Base-by-base conservation (phyloP, 2,888 invertebrate genomes). In the Eupithecia exiguata region DNA sequence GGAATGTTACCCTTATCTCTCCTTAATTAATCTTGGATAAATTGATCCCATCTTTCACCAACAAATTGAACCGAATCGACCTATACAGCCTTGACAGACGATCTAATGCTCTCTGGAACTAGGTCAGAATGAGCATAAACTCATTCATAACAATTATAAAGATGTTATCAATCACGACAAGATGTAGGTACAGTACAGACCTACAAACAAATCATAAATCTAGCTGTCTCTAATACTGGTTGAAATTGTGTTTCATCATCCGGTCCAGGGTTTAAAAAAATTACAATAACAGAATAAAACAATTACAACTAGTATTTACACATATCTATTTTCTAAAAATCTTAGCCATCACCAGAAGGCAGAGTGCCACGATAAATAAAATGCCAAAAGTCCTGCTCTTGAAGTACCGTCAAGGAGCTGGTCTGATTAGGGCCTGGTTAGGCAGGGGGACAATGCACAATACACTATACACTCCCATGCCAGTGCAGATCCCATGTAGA, bases 121-220 rank as follows among this genome's bases (percentile, higher is more conserved):
- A 81, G 90, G 89, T 87, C 91, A 86, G 80, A 87, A 83, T 83
- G 85, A 83, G 83, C 86, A 89, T 91, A 88, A 86, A 90, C 89
- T 88, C 86, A 88, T 85, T 58, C 58, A 58, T 12, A 58, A 58
- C 58, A 58, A 58, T 25, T 82, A 76, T 61, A 81, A 77, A 81
- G 83, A 81, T 81, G 79, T 77, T 84, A 83, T 83, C 83, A 75
- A 78, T 74, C 70, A 72, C 69, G 53, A 46, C 63, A 63, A 9
- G n/a, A 65, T 53, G 53, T 21, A 53, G 7, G 10, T 53, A 53
- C 21, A 53, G 49, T 21, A 49, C 53, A 10, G 10, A 53, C 53
- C 53, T 21, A 25, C 14, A 12, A 58, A 14, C 12, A 25, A 58
- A 25, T 58, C 25, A 25, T 14, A 25, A 14, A 58, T 58, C 21